phyloP scores from a whole-genome alignment of 2,888 invertebrate genomes.

The Salpingus planirostris region DNA sequence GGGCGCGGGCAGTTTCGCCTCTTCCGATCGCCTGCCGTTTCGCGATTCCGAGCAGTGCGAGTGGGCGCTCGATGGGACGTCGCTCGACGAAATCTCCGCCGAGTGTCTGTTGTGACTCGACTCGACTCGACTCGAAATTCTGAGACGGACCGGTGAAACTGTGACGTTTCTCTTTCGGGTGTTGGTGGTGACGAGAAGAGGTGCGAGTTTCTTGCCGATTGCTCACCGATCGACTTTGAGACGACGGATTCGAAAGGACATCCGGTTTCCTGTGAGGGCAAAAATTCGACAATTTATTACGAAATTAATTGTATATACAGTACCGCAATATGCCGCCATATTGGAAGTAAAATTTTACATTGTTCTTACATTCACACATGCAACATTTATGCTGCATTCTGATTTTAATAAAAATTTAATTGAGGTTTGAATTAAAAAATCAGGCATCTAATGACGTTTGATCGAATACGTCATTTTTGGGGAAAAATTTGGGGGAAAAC shows the following conservation, averaged over 20 bases:
- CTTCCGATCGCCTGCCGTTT: conserved; percentile 31
- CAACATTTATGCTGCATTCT: no score
- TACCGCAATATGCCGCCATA: no score
- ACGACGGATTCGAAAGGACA: conserved; percentile 19
- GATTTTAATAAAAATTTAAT: no score
- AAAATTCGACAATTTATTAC: conserved; percentile 2
- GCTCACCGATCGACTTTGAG: no score
- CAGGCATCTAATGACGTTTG: no score
- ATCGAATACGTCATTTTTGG: no score
- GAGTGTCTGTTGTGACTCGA: conserved; percentile 53
- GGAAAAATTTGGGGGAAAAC: no score
- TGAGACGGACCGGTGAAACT: conserved; percentile 47
- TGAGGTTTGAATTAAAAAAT: no score
- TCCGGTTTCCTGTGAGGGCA: conserved; percentile 24
- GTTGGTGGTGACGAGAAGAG: no score
- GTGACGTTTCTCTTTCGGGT: conserved; percentile 47
- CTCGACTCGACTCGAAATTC: conserved; percentile 42
- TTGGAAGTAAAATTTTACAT: no score
- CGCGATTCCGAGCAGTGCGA: conserved; percentile 20
- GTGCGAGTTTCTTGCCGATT: no score
- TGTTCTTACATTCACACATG: no score
- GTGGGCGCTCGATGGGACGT: conserved; percentile 9
- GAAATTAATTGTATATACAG: background rate
- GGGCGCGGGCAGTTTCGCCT: conserved; percentile 53
- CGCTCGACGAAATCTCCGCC: conserved; percentile 62